Base-by-base conservation (phyloP, 2,113 vertebrate species). In the Origma solitaria region DNA sequence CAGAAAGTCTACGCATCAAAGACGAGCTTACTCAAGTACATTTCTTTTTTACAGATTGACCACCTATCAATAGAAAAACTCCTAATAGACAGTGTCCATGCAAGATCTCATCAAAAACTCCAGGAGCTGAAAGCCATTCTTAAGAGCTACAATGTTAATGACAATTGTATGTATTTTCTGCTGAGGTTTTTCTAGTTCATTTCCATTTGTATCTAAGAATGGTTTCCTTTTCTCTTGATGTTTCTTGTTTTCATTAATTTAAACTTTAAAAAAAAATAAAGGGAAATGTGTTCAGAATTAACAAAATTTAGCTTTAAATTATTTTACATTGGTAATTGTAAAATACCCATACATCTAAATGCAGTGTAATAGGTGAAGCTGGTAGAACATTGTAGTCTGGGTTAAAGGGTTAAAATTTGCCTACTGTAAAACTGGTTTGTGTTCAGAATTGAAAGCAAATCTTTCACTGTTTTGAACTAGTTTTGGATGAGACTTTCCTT, bases 61-160 rank as follows among this genome's bases (percentile, higher is more conserved):
- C 99, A 99, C 95, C 97, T 99, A 62, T 99, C 99, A 49, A 98
- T 99, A 97, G 99, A 99, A 97, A 99, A 99, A 96, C 99, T 99
- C 90, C 95, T 99, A 95, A 99, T 99, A 81, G 99, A 99, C 97
- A 99, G 99, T 50, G 99, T 99, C 37, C 99, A 99, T 93, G 99
- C 99, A 54, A 98, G 99, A 91, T 99, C 99, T 71, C 98, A 99
- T 98, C 99, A 99, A 97, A 99, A 99, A 95, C 98, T 99, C 54
- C 99, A 99, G 97, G 99, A 99, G 96, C 97, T 99, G 68, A 99
- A 99, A 98, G 98, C 99, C 96, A 99, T 99, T 98, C 97, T 99
- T 57, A 99, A 99, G 97, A 97, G 95, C 96, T 98, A 98, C 97
- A 99, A 99, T 70, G 95, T 97, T 88, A 98, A 97, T 71, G 99